Percentiles rank a stretch among this genome's conserved stretches.
phyloP scores from a whole-genome alignment of 2,113 vertebrate species.

The Antennarius striatus region DNA sequence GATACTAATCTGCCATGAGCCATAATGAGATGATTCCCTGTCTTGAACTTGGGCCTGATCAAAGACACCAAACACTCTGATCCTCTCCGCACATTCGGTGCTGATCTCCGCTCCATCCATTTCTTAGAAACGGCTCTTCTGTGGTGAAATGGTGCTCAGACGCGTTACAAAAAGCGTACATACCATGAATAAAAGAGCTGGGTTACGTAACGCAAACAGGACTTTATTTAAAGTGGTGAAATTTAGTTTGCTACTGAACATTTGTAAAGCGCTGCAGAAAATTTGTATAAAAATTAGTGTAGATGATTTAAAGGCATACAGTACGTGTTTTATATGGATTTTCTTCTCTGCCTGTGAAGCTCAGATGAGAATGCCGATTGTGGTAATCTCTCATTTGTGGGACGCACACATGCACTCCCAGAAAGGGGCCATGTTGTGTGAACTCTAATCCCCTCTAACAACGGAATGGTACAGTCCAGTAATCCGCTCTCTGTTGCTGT shows the following conservation, averaged over 20 bases:
- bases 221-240: constrained; percentile 7
- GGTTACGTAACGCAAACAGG: constrained; percentile 8
- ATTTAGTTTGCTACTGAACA: background rate
- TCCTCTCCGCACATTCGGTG: constrained; percentile 44
- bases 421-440: constrained; percentile 82
- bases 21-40: constrained; percentile 76
- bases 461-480: constrained; percentile 87
- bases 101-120: constrained; percentile 23
- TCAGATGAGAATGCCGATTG: constrained; percentile 73
- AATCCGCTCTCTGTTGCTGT: constrained; percentile 89
- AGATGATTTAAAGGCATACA: constrained; percentile 6
- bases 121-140: constrained; percentile 40
- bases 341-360: constrained; percentile 49
- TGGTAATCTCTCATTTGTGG: constrained; percentile 79
- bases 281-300: background rate
- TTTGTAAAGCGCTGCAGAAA: background rate
- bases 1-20: constrained; percentile 71
- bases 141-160: background rate
- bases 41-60: constrained; percentile 68
- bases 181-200: background rate
- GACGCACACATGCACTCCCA: constrained; percentile 63
- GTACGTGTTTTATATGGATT: constrained; percentile 1
- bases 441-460: constrained; percentile 85
- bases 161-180: background rate
- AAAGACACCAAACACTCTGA: constrained; percentile 57